A percentile compares a stretch with the other conserved stretches of the same genome.
phyloP scores from a whole-genome alignment of 2,888 invertebrate genomes.

The Drosophila borborema region DNA sequence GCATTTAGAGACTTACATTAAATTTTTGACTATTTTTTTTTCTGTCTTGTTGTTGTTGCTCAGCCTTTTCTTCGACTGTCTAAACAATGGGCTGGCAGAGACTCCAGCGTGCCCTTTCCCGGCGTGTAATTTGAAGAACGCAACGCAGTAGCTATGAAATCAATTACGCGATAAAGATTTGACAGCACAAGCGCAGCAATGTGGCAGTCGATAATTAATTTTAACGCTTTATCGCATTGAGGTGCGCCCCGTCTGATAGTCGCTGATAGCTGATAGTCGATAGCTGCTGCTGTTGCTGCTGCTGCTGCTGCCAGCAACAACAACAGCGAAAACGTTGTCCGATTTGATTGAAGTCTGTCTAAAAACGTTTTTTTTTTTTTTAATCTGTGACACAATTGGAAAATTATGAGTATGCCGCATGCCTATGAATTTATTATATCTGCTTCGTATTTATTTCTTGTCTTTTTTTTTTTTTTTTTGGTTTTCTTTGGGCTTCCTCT shows the following conservation, averaged over 20 bases:
- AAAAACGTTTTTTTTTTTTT: constrained; percentile 48
- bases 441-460: background rate
- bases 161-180: constrained; percentile 82
- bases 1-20: background rate
- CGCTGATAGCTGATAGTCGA: constrained; percentile 64
- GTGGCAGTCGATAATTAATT: constrained; percentile 81
- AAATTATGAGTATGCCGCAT: constrained; percentile 54
- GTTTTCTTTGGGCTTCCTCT: constrained; percentile 32
- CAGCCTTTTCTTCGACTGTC: constrained; percentile 58
- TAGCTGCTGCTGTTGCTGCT: constrained; percentile 17
- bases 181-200: constrained; percentile 78
- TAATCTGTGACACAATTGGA: constrained; percentile 77
- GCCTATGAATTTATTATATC: constrained; percentile 70
- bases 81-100: constrained; percentile 57
- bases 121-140: constrained; percentile 73
- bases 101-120: constrained; percentile 48
- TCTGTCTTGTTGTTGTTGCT: constrained; percentile 16
- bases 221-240: constrained; percentile 80
- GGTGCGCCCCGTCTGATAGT: constrained; percentile 72
- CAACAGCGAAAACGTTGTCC: constrained; percentile 45
- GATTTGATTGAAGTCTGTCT: constrained; percentile 79
- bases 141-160: constrained; percentile 82
- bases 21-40: constrained; percentile 13
- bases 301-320: background rate
- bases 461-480: constrained; percentile 11